Base-by-base conservation (phyloP, 2,113 vertebrate genomes). In the Loxodonta africana region DNA sequence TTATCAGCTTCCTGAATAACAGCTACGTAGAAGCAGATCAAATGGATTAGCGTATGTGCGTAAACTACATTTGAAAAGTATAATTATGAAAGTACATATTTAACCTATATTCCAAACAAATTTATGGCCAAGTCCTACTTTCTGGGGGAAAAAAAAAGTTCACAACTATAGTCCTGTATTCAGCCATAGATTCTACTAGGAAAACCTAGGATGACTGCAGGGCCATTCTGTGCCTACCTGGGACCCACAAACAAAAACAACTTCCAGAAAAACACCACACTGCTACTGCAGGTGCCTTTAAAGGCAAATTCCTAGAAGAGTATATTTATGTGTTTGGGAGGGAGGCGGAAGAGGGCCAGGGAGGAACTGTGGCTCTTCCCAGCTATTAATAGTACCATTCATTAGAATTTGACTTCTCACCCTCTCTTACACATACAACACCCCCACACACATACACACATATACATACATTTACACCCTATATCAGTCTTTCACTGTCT, bases 41-140 rank as follows among this genome's bases (percentile, higher is more conserved):
- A 85, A 73, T 78, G 53, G 77, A 91, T 80, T 85, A 89, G 30
- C 30, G 80, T 6, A 83, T 20, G 1, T 41, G 96, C 62, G 85
- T 46, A 91, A 51, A 91, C 12, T 76, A 73, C 30, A 93, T 65
- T 67, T 89, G 57, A 94, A 86, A 97, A 84, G 62, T 57, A 86
- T 9, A 67, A 41, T 89, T 90, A 95, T 71, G 6, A 83, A 96
- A 95, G 37, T 62, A 84, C 4, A 44, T 67, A 86, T 25, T 84
- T 73, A 92, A 76, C 15, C 26, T 83, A 88, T 25, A 62, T 83
- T 69, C 62, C 74, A 51, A 87, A 95, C 30, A 97, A 88, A 28
- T 9, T 37, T 89, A 87, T 77, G 41, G 25, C 62, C 14, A 94
- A 88, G 41, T 96, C 65, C 37, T 91, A 73, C 51, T 84, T 94